Percentiles rank a stretch among this genome's conserved stretches.
phyloP scores from a whole-genome alignment of 2,797 vertebrate genomes.

The Synaphobranchus kaupii region DNA sequence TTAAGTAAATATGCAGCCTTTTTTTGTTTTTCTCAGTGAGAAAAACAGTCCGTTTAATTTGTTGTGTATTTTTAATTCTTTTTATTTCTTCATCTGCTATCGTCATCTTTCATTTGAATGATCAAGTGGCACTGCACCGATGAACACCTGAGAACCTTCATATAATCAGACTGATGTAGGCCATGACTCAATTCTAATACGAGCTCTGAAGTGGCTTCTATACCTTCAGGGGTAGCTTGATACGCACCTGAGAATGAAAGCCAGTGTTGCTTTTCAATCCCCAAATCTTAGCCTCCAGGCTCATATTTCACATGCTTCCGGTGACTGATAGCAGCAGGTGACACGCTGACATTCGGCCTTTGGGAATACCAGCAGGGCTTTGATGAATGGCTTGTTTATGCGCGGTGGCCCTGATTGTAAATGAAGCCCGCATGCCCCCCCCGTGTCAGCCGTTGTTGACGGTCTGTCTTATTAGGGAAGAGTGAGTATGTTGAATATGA shows the following conservation, averaged over 20 bases:
- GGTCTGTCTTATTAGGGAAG: constrained; percentile 14
- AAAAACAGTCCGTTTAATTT: not conserved
- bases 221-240: not conserved
- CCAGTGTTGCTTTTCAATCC: not conserved
- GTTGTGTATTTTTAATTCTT: not conserved
- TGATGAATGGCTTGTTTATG: constrained; percentile 33
- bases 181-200: not conserved
- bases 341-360: constrained; percentile 59
- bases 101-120: not conserved
- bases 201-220: not conserved
- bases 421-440: not conserved
- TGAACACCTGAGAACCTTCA: not conserved
- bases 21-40: no score
- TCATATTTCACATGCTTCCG: not conserved
- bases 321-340: constrained; percentile 77
- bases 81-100: no score
- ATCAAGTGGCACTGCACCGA: not conserved
- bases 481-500: not conserved
- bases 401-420: constrained; percentile 24
- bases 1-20: no score
- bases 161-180: not conserved
- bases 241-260: constrained; percentile 27
- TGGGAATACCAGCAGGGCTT: constrained; percentile 15
- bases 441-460: not conserved
- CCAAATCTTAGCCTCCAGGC: not conserved